A percentile compares a stretch with the other conserved stretches of the same genome.
Evolutionary conservation across 2,888 invertebrate species (phyloP).

Genomic region (Chaetogeoica ovagalla): DNA sequence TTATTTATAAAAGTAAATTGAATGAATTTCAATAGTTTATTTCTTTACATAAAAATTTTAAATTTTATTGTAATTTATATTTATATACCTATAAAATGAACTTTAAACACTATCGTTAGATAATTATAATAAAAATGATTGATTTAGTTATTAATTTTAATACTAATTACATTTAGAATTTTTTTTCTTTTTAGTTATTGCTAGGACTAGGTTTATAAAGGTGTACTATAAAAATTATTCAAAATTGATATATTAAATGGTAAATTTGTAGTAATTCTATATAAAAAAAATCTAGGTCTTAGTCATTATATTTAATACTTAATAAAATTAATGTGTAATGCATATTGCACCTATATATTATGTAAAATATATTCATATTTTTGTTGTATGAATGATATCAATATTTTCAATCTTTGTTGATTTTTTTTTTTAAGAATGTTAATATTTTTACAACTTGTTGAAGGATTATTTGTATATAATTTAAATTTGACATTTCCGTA

Average conservation of each 20-base stretch:
- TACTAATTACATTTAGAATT: too few relatives aligned
- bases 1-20: background rate
- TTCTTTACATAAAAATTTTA: background rate
- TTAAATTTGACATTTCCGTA: background rate
- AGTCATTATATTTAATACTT: too few relatives aligned
- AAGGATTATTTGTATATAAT: background rate
- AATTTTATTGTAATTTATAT: background rate
- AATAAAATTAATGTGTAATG: too few relatives aligned
- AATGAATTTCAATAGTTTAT: background rate
- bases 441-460: too few relatives aligned
- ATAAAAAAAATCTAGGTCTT: too few relatives aligned
- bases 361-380: background rate
- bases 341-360: background rate
- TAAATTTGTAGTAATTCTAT: too few relatives aligned
- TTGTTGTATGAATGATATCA: background rate
- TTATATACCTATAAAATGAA: background rate
- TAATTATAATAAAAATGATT: too few relatives aligned
- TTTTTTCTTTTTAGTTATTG: too few relatives aligned
- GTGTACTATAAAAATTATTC: too few relatives aligned
- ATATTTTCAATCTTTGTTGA: background rate
- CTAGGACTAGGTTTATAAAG: too few relatives aligned
- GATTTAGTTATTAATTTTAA: too few relatives aligned
- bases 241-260: too few relatives aligned
- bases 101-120: background rate
- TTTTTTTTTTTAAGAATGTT: background rate